Evolutionary conservation across 2,888 invertebrate species (phyloP), one percentile per base, ranked within the genome.

Genomic region (Ichneumoninae sp.): DNA sequence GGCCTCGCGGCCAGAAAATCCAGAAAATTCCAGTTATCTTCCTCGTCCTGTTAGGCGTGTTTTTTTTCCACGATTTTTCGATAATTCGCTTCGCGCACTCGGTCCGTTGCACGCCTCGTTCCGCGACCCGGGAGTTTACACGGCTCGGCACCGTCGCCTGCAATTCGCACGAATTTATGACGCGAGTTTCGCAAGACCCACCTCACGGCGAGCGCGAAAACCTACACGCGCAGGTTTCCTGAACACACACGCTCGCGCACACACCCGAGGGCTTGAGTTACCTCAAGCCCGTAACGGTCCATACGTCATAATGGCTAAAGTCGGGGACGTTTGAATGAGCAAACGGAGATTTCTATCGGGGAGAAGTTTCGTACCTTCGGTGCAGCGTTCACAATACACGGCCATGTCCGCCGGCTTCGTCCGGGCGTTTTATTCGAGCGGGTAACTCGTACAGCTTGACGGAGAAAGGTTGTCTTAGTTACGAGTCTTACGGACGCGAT

Each of bases 261-360:
- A 68, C 54, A 65, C 60, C 62, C 62, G 44, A 44, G 2, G 1
- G 69, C 54, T 74, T 70, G 50, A 79, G 70, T 83, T 75, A 83
- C 75, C 75, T 70, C 54, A 62, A 44, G 75, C n/a, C 74, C 70
- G 75, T 79, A 83, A 83, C 50, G 68, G 26, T 69, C 75, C 70
- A 65, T 83, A 70, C 79, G 79, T 83, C 79, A 83, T 79, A 75
- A 83, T 70, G 65, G 65, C 65, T 66, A 65, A 57, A 75, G 69
- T 57, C 70, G 44, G 62, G 33, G 57, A 74, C 74, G 40, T 78
- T 82, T 62, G 69, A 82, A 78, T 62, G 62, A 72, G 72, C 77
- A 47, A 57, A 72, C 47, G 69, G 50, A 78, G 82, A 82, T 82
- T 82, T 78, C 78, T 78, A 82, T 82, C 82, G 79, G 70, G 44